Base-by-base conservation (phyloP, 2,888 invertebrate genomes). In the Poecilobothrus nobilitatus region DNA sequence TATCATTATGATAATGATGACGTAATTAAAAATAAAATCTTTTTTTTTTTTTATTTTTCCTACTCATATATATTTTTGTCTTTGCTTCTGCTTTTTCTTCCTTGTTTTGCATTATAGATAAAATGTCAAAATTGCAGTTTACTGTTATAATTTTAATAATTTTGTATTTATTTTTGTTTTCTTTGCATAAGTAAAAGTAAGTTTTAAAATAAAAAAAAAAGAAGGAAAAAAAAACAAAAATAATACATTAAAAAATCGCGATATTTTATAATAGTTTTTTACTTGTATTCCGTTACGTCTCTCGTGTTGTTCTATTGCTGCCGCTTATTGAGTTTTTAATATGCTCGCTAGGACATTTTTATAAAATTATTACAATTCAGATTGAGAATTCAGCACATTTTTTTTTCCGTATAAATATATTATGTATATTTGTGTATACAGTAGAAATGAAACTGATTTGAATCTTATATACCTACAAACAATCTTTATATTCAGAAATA, bases 1-100 rank as follows among this genome's bases (percentile, higher is more conserved):
- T 53, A 53, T 53, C 53, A 53, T 53, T 53, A 53, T 53, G 53
- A 53, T 53, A 53, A 53, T 53, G 53, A 53, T 53, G 53, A 53
- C 53, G 53, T 53, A 53, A 53, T 53, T 53, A 53, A 53, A 53
- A 53, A 53, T 15, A 37, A 37, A 37, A 37, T 37, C 27, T 27
- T 5, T 4, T 37, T 7, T 37, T 37, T 37, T 37, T 4, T 37
- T 7, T 37, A 5, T 37, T 37, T 37, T 37, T 37, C 37, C 8
- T 8, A 12, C 37, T 37, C 37, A 37, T 1, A 37, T 34, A 34
- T 34, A 37, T 10, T 37, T 37, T 37, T 34, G 34, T 34, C 10
- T 44, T 44, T n/a, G n/a, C n/a, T 44, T 44, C 44, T 44, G 44
- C 9, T 44, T 18, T 18, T 37, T 37, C 12, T 18, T 37, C 12